Evolutionary conservation across 2,113 vertebrate species (phyloP).

Genomic region (Ovibos moschatus): DNA sequence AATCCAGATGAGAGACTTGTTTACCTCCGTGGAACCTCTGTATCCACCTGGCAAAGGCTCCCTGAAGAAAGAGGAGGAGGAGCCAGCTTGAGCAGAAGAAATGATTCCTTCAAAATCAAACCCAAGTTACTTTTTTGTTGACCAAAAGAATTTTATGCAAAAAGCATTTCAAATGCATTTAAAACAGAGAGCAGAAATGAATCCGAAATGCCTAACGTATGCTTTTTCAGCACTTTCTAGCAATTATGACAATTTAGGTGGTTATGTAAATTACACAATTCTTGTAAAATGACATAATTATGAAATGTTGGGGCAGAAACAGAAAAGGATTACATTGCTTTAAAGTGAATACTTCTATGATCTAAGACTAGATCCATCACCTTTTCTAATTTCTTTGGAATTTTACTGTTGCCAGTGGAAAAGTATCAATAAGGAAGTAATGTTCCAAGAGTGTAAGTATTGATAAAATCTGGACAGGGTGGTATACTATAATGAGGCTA

Average conservation of each 20-base stretch:
- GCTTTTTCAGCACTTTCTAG: constrained; percentile 76
- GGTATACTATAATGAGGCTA: neutral
- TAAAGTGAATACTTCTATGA: constrained; percentile 48
- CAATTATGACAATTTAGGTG: constrained; percentile 76
- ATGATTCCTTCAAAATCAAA: constrained; percentile 40
- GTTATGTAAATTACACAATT: constrained; percentile 72
- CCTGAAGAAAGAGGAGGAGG: neutral
- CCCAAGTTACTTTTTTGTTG: constrained; percentile 73
- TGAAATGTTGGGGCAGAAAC: constrained; percentile 73
- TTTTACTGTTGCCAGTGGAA: constrained; percentile 26
- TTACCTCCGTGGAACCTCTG: neutral
- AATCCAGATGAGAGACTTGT: neutral
- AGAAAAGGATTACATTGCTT: constrained; percentile 62
- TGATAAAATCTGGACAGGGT: neutral
- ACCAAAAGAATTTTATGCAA: constrained; percentile 70
- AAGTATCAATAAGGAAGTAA: constrained; percentile 6
- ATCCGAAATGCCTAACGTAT: constrained; percentile 72
- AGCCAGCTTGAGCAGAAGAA: neutral
- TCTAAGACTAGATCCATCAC: constrained; percentile 48
- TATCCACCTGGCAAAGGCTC: neutral
- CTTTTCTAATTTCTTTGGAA: constrained; percentile 41
- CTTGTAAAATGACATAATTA: constrained; percentile 74
- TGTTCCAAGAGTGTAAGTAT: neutral
- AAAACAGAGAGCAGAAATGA: constrained; percentile 72
- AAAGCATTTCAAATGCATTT: constrained; percentile 63